These are phyloP conservation scores for Bathynomus jamesi DNA, from an alignment of 1,140 invertebrate species.

Conservation along the genomic window DNA sequence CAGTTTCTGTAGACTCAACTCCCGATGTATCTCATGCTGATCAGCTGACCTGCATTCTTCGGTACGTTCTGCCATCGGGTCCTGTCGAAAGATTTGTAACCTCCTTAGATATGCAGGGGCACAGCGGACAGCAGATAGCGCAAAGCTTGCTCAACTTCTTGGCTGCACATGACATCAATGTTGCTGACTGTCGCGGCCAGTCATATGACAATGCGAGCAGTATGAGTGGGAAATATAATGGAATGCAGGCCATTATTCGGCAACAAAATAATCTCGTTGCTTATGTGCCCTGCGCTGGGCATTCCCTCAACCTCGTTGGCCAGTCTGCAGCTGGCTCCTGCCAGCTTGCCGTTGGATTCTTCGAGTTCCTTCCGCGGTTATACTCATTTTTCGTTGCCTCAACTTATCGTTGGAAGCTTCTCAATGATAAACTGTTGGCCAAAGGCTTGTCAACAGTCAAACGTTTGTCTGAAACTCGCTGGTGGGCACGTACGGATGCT, in stretches of 20 bases:
- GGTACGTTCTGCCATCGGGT: slow-evolving; percentile 20
- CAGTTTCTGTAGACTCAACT: slow-evolving; percentile 37
- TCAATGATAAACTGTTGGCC: slow-evolving; percentile 9
- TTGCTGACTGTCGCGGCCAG: slow-evolving; percentile 11
- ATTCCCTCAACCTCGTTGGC: slow-evolving; percentile 25
- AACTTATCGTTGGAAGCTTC: slow-evolving; percentile 19
- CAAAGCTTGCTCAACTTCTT: slow-evolving; percentile 5
- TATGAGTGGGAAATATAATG: slow-evolving; percentile 18
- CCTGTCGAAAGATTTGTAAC: slow-evolving; percentile 25
- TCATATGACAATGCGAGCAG: slow-evolving; percentile 6
- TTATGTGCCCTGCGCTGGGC: slow-evolving; percentile 17
- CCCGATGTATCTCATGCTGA: slow-evolving; percentile 35
- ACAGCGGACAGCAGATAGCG: slow-evolving; percentile 18
- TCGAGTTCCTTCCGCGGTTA: slow-evolving; percentile 6
- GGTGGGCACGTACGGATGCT: slow-evolving; percentile 19
- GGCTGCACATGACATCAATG: slow-evolving; percentile 4
- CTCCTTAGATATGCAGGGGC: slow-evolving; percentile 18
- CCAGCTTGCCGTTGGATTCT: slow-evolving; percentile 14
- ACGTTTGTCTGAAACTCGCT: slow-evolving; percentile 19
- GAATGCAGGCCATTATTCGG: slow-evolving; percentile 10
- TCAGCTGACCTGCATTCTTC: slow-evolving; percentile 29
- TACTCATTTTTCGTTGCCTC: slow-evolving; percentile 23
- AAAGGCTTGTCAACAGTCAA: slow-evolving; percentile 10
- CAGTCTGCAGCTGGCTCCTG: slow-evolving; percentile 15
- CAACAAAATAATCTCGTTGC: slow-evolving; percentile 7